Evolutionary conservation across 1,140 invertebrate genomes (phyloP).

Genomic region (Drosophila serrata): DNA sequence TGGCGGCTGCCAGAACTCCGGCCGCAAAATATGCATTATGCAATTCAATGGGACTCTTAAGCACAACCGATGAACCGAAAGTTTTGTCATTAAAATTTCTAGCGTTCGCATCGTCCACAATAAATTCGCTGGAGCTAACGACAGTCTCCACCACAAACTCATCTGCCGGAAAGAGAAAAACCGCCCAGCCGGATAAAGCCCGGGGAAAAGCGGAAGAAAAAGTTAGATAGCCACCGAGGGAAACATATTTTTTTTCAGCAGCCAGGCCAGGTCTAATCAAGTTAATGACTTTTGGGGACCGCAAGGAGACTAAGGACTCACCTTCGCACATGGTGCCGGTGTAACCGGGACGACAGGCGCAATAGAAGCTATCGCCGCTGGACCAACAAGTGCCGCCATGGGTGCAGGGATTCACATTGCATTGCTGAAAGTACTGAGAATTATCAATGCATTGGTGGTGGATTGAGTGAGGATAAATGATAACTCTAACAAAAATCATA

Average conservation of each 20-base stretch:
- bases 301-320: constrained; percentile 65
- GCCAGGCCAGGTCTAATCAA: constrained; percentile 36
- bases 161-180: constrained; percentile 81
- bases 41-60: constrained; percentile 86
- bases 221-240: constrained; percentile 28
- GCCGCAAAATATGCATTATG: constrained; percentile 91
- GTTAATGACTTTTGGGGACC: constrained; percentile 46
- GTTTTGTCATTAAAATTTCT: constrained; percentile 88
- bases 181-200: constrained; percentile 16
- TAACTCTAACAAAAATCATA: background rate
- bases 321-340: constrained; percentile 92
- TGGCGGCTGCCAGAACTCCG: constrained; percentile 89
- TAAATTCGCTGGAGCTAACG: constrained; percentile 86
- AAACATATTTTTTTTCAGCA: constrained; percentile 29
- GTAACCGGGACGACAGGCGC: constrained; percentile 90
- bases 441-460: constrained; percentile 50
- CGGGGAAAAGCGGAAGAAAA: background rate
- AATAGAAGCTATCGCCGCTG: constrained; percentile 91
- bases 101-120: constrained; percentile 86
- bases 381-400: constrained; percentile 92
- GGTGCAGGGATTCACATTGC: constrained; percentile 91
- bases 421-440: constrained; percentile 87
- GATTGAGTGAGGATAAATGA: background rate
- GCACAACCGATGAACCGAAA: constrained; percentile 86
- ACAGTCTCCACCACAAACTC: constrained; percentile 89